Evolutionary conservation across 2,113 vertebrate genomes (phyloP).

Genomic region (Hemicordylus capensis): DNA sequence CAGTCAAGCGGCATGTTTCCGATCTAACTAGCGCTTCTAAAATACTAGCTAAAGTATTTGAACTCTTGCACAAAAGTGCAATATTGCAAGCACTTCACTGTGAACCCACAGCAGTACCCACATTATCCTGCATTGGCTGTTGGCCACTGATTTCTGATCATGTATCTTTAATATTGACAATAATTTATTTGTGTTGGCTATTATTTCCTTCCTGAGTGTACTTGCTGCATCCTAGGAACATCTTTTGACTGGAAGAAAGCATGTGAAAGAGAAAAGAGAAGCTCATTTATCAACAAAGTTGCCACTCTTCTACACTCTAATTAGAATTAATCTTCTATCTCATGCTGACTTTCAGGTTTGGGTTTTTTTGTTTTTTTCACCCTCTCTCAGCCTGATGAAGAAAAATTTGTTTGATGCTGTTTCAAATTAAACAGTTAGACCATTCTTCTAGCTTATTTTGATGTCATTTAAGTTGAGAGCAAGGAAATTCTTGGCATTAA

Average conservation of each 20-base stretch:
- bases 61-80: too few species aligned
- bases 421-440: conserved; percentile 41
- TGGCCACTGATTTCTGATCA: conserved; percentile 4
- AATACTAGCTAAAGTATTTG: too few species aligned
- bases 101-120: too few species aligned
- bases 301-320: conserved; percentile 34
- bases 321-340: conserved; percentile 65
- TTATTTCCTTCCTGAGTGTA: conserved; percentile 2
- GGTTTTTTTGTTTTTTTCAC: conserved; percentile 12
- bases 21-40: too few species aligned
- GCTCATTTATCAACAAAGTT: conserved; percentile 37
- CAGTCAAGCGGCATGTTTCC: too few species aligned
- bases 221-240: conserved; percentile 14
- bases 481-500: conserved; percentile 16
- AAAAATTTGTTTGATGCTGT: conserved; percentile 53
- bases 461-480: conserved; percentile 4
- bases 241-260: conserved; percentile 11
- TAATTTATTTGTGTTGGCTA: neutral
- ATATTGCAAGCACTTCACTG: too few species aligned
- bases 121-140: too few species aligned
- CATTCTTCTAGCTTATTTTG: conserved; percentile 23
- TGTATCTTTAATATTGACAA: neutral
- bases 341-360: conserved; percentile 39
- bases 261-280: conserved; percentile 26
- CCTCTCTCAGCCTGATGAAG: conserved; percentile 43